phyloP scores from a whole-genome alignment of 2,797 vertebrate species.

The Syngnathus acus region DNA sequence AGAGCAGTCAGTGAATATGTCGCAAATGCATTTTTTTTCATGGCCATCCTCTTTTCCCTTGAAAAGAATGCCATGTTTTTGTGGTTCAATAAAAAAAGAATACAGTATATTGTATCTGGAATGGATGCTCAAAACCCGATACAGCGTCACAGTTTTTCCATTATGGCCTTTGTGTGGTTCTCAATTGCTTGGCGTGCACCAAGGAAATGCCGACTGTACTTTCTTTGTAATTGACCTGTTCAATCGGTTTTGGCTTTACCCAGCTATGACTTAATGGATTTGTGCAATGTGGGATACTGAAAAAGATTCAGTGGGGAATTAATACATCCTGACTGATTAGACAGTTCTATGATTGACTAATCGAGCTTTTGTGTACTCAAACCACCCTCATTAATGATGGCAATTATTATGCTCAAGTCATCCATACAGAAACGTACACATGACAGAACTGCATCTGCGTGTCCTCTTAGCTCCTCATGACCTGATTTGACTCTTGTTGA shows the following conservation, averaged over 20 bases:
- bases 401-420: not conserved
- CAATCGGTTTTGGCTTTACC: not conserved
- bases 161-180: not conserved
- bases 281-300: no score
- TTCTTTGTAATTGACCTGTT: slow-evolving; percentile 8
- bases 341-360: no score
- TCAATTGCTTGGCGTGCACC: not conserved
- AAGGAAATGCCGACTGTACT: not conserved
- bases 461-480: slow-evolving; percentile 25
- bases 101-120: not conserved
- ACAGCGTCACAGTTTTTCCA: not conserved
- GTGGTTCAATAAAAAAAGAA: not conserved
- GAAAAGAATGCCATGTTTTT: not conserved
- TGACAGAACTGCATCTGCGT: slow-evolving; percentile 8
- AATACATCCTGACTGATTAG: not conserved
- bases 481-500: slow-evolving; percentile 41
- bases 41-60: not conserved
- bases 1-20: no score
- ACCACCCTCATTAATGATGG: not conserved
- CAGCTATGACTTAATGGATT: not conserved
- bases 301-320: not conserved
- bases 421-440: not conserved
- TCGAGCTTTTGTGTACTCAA: not conserved
- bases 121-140: not conserved
- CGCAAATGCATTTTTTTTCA: not conserved